Percentiles rank a stretch among this genome's conserved stretches.
Conservation (phyloP, 2,888 invertebrate genomes). For the Tanypteryx hageni region DNA sequence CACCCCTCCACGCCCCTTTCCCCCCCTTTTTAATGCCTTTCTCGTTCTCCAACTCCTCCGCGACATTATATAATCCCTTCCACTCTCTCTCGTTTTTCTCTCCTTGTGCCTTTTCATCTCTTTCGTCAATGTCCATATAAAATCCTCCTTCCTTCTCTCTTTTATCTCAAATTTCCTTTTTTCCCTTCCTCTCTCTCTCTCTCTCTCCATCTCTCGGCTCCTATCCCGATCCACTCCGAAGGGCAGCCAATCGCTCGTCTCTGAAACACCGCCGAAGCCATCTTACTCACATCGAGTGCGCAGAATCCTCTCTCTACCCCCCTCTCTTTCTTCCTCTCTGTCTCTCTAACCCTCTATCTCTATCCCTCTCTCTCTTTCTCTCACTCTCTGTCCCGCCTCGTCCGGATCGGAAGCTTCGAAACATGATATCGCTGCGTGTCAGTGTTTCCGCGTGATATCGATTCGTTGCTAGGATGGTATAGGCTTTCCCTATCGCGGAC, state of each 20-base stretch:
- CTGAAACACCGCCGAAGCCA: background rate
- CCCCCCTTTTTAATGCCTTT: too few species aligned
- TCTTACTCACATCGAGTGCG: slow-evolving; percentile 5
- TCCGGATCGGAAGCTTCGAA: slow-evolving; percentile 20
- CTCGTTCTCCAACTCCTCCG: background rate
- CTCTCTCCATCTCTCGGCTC: background rate
- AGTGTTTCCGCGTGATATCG: background rate
- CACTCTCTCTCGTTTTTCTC: background rate
- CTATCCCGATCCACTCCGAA: background rate
- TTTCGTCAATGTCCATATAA: too few species aligned
- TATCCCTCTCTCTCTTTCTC: too few species aligned
- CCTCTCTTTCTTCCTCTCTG: too few species aligned
- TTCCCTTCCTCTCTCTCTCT: too few species aligned
- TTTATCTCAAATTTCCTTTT: too few species aligned
- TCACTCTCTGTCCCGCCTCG: too few species aligned
- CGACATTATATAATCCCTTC: background rate
- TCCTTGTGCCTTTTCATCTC: too few species aligned
- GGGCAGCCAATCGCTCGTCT: slow-evolving; percentile 4
- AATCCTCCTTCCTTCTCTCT: too few species aligned
- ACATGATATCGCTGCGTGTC: slow-evolving; percentile 1
- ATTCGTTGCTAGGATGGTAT: background rate
- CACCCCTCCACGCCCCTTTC: background rate
- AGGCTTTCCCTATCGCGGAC: background rate
- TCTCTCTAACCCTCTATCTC: too few species aligned
- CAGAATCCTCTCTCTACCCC: background rate